Evolutionary conservation across 2,113 vertebrate genomes (phyloP).

Genomic region (Xyrauchen texanus): DNA sequence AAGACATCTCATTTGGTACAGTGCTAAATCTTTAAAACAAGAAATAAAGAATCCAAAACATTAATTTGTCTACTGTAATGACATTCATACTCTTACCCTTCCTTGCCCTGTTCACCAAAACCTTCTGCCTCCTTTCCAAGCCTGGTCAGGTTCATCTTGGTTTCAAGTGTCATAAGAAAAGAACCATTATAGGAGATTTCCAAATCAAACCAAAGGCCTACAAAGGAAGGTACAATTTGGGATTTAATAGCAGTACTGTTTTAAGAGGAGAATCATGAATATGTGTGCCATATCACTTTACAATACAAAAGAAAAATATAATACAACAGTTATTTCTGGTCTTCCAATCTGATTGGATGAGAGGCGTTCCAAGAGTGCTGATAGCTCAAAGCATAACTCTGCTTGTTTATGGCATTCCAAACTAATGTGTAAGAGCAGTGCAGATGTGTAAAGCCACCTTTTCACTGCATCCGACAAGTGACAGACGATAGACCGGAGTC

Average conservation of each 20-base stretch:
- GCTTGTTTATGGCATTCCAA: too few relatives aligned
- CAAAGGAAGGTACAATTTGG: not conserved
- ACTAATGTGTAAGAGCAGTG: too few relatives aligned
- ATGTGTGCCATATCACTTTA: not conserved
- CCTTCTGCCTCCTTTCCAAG: conserved; percentile 95
- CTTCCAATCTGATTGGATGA: too few relatives aligned
- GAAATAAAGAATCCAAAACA: not conserved
- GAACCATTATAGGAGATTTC: conserved; percentile 94
- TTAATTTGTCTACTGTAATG: not conserved
- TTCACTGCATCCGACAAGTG: too few relatives aligned
- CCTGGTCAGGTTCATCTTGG: conserved; percentile 96
- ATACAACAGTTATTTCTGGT: not conserved
- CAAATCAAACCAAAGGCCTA: conserved; percentile 96
- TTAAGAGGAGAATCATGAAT: not conserved
- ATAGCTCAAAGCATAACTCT: too few relatives aligned
- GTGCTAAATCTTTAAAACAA: not conserved
- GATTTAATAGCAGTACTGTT: not conserved
- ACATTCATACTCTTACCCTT: conserved; percentile 82
- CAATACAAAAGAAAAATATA: not conserved
- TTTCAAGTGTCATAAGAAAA: conserved; percentile 97
- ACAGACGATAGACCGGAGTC: too few relatives aligned
- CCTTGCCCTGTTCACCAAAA: conserved; percentile 88
- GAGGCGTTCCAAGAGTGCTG: too few relatives aligned
- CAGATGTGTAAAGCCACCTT: too few relatives aligned
- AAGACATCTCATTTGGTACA: not conserved